Evolutionary conservation across 1,140 invertebrate species (phyloP), one percentile per base, ranked within the genome.

Genomic region (Drosophila quadrilineata): DNA sequence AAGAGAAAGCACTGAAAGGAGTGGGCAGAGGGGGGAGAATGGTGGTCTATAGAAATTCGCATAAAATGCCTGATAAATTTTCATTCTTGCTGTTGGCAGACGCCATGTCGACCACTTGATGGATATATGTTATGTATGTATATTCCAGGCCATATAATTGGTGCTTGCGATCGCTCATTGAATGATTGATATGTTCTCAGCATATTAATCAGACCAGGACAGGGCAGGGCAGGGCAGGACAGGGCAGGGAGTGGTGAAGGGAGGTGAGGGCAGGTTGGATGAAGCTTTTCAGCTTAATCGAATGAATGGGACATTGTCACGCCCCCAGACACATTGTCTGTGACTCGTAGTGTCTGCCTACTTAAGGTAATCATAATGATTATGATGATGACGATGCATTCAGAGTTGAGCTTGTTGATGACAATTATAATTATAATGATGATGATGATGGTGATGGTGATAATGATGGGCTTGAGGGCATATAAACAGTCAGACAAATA

Each of bases 21-120:
- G n/a, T n/a, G 19, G 21, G 31, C 2, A 45, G 24, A 52, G 6
- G 9, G 8, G 5, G 28, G 3, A 3, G 45, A 16, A 5, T 8
- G 26, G 19, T 19, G 24, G 21, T 24, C 40, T 43, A 28, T 45
- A 66, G 33, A 60, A 70, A 62, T 59, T 60, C 72, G 36, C 77
- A 73, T 73, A 63, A 70, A 73, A 60, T 69, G 72, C 33, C 22
- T 69, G 64, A 82, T 76, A 82, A 63, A 76, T 56, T 84, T 73
- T 84, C 60, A 82, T 82, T 84, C 69, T 69, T 59, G n/a, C n/a
- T n/a, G 59, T 43, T 19, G 31, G 10, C 52, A 28, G 59, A 31
- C 45, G 41, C 35, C 19, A 40, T 48, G 45, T 41, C 35, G 43
- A 16, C 24, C 28, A 48, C 22, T 63, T 73, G 76, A 82, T 73